Evolutionary conservation across 1,140 invertebrate genomes (phyloP).

Genomic region (Apis mellifera): Amel_HAv3.1 CM009941.2:15258501-15259000

Average conservation of each 20-base stretch:
- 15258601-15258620: background rate
- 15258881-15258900: conserved; percentile 35
- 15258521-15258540: too few relatives aligned
- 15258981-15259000: background rate
- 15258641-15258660: background rate
- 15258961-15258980: background rate
- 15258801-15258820: conserved; percentile 77
- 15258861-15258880: conserved; percentile 56
- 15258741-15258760: conserved; percentile 64
- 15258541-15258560: too few relatives aligned
- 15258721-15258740: conserved; percentile 80
- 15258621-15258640: conserved; percentile 60
- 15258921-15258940: conserved; percentile 14
- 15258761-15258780: conserved; percentile 58
- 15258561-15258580: too few relatives aligned
- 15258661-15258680: conserved; percentile 60
- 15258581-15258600: too few relatives aligned
- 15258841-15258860: conserved; percentile 47
- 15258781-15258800: conserved; percentile 50
- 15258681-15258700: conserved; percentile 71
- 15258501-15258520: too few relatives aligned
- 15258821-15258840: conserved; percentile 75
- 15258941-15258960: background rate
- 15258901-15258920: conserved; percentile 32
- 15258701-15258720: conserved; percentile 74